phyloP scores from a whole-genome alignment of 2,113 vertebrate species.

The Pterocles gutturalis region DNA sequence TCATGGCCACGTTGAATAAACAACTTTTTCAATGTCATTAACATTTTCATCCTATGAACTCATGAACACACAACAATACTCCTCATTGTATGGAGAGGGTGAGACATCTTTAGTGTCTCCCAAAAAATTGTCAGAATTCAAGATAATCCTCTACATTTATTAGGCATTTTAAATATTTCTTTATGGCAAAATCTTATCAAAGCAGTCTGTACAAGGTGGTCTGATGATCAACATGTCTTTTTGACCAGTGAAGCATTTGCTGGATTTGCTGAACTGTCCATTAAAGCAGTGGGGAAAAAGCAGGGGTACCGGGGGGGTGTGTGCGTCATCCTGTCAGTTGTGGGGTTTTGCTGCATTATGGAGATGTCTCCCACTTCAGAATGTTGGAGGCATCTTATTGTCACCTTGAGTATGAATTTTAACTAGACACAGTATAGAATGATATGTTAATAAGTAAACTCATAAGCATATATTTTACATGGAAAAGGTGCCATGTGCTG shows the following conservation, averaged over 20 bases:
- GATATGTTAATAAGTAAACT: not conserved
- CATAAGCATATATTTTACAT: not conserved
- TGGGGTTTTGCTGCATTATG: not conserved
- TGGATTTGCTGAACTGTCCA: not conserved
- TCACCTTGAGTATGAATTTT: not conserved
- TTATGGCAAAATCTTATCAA: not conserved
- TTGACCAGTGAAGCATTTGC: not conserved
- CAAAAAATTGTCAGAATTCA: not conserved
- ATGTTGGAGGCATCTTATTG: not conserved
- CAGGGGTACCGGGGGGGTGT: not conserved
- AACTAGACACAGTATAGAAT: not conserved
- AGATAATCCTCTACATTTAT: not conserved
- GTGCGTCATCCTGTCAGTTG: not conserved
- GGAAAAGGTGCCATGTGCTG: not conserved
- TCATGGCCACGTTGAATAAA: slow-evolving; percentile 7
- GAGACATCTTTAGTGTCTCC: not conserved
- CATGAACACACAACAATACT: fast-evolving
- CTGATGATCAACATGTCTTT: not conserved
- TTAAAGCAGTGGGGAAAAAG: not conserved
- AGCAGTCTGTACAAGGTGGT: not conserved
- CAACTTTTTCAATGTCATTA: not conserved
- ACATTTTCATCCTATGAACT: not conserved
- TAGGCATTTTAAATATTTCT: not conserved
- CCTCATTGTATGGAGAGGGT: not conserved
- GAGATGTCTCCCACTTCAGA: not conserved